Percentiles rank a stretch among this genome's conserved stretches.
phyloP scores from a whole-genome alignment of 2,797 vertebrate species.

The Centropyge bicolor region DNA sequence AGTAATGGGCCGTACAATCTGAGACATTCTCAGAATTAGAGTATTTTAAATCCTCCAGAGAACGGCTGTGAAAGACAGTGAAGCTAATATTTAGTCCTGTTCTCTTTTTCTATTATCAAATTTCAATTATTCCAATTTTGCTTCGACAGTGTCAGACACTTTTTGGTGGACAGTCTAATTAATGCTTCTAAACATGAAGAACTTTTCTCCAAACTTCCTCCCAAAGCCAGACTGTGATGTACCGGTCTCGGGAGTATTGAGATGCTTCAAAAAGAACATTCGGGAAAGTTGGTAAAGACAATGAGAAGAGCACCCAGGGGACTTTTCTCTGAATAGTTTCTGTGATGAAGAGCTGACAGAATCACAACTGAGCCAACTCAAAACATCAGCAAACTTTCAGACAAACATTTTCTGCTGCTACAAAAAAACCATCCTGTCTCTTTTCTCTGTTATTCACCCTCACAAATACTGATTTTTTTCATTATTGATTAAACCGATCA shows the following conservation, averaged over 20 bases:
- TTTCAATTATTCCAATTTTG: not conserved
- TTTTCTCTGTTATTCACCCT: constrained; percentile 11
- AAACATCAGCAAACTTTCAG: constrained; percentile 11
- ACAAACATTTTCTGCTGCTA: constrained; percentile 6
- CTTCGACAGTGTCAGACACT: not conserved
- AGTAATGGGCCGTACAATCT: not conserved
- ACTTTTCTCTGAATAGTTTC: constrained; percentile 13
- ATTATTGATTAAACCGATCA: not conserved
- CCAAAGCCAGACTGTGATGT: not conserved
- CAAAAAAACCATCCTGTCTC: not conserved
- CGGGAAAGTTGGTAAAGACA: constrained; percentile 4
- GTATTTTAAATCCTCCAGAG: constrained; percentile 1
- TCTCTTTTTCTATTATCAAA: not conserved
- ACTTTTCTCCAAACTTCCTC: constrained; percentile 22
- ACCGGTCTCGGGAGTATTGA: not conserved
- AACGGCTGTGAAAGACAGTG: not conserved
- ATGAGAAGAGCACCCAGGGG: constrained; percentile 22
- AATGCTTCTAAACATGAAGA: constrained; percentile 11
- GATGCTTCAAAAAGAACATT: not conserved
- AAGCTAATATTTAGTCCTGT: not conserved
- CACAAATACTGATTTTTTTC: not conserved
- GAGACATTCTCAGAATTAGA: not conserved
- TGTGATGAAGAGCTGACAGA: constrained; percentile 37
- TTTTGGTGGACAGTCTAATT: constrained; percentile 5
- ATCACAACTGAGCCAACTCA: not conserved